Conservation (phyloP, 2,113 vertebrate genomes). For the Microtus montanus region DNA sequence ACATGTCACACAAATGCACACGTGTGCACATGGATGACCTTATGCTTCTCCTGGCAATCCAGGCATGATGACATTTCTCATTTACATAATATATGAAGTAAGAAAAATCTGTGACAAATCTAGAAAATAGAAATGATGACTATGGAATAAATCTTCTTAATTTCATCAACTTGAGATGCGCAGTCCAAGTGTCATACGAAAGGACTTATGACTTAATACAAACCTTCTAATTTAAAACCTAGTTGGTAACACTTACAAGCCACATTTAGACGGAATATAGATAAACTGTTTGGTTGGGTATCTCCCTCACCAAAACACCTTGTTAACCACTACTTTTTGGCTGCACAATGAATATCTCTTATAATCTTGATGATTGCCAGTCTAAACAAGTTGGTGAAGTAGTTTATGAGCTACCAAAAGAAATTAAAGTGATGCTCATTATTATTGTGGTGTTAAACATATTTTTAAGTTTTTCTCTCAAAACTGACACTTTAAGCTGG, state of each 20-base stretch:
- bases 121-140: slow-evolving; percentile 27
- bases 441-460: neutral
- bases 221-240: slow-evolving; percentile 32
- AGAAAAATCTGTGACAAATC: slow-evolving; percentile 24
- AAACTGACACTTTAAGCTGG: neutral
- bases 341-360: slow-evolving; percentile 9
- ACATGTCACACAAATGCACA: neutral
- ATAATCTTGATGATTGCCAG: neutral
- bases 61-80: slow-evolving; percentile 48
- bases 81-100: neutral
- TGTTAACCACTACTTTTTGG: slow-evolving; percentile 13
- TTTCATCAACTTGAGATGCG: slow-evolving; percentile 36
- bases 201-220: neutral
- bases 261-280: neutral
- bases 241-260: neutral
- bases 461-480: neutral
- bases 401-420: neutral
- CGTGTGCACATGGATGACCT: neutral
- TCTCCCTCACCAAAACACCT: neutral
- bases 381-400: neutral
- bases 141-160: slow-evolving; percentile 6
- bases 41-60: neutral
- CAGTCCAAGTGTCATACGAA: neutral
- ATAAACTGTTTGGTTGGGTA: neutral
- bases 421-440: neutral